Evolutionary conservation across 2,888 invertebrate species (phyloP).

Genomic region (Cyaniris semiargus): DNA sequence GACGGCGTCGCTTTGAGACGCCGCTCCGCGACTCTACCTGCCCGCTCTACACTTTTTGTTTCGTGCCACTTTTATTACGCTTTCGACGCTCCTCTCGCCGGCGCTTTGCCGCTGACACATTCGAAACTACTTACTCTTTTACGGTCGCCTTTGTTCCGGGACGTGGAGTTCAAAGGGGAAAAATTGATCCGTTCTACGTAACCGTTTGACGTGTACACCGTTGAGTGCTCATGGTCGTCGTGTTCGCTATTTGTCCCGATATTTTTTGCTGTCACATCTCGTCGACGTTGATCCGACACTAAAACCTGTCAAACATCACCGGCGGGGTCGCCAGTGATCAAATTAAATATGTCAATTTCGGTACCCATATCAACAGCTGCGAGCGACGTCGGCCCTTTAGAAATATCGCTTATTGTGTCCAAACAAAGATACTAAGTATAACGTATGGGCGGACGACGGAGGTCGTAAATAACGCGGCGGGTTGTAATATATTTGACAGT

Average conservation of each 20-base stretch:
- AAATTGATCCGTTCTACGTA: slow-evolving; percentile 67
- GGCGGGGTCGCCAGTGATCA: slow-evolving; percentile 67
- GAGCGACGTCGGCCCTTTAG: slow-evolving; percentile 77
- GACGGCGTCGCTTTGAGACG: slow-evolving; percentile 74
- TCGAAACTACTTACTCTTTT: slow-evolving; percentile 73
- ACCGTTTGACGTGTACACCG: slow-evolving; percentile 61
- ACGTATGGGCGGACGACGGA: slow-evolving; percentile 80
- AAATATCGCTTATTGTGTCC: slow-evolving; percentile 81
- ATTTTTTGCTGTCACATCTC: slow-evolving; percentile 60
- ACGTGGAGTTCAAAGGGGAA: slow-evolving; percentile 66
- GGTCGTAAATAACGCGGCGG: slow-evolving; percentile 79
- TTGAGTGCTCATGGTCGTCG: slow-evolving; percentile 46
- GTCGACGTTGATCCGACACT: slow-evolving; percentile 77
- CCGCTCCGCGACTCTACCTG: slow-evolving; percentile 59
- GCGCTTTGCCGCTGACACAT: slow-evolving; percentile 72
- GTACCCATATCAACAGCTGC: slow-evolving; percentile 81
- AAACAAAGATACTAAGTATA: slow-evolving; percentile 81
- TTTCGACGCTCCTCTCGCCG: slow-evolving; percentile 61
- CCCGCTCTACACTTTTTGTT: slow-evolving; percentile 67
- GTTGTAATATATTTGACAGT: slow-evolving; percentile 81
- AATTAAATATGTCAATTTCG: slow-evolving; percentile 81
- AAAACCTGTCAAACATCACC: slow-evolving; percentile 75
- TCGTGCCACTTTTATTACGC: slow-evolving; percentile 76
- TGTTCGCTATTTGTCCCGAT: slow-evolving; percentile 36
- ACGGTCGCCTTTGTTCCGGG: slow-evolving; percentile 67